phyloP scores from a whole-genome alignment of 2,113 vertebrate genomes.

The Ptychochromis oligacanthus region DNA sequence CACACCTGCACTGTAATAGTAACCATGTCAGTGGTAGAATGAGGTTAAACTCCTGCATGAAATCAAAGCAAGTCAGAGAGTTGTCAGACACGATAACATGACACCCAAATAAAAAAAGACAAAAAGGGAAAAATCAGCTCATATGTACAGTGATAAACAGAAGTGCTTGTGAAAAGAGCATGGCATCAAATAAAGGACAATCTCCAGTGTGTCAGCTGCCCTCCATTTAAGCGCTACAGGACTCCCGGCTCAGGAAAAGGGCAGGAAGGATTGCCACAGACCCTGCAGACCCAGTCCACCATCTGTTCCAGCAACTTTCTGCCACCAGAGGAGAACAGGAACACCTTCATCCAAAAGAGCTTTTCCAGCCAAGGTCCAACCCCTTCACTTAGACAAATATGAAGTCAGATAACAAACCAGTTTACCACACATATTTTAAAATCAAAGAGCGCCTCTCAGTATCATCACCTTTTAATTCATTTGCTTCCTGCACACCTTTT shows the following conservation, averaged over 20 bases:
- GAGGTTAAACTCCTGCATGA: too few relatives aligned
- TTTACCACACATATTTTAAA: neutral
- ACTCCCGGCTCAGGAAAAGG: constrained; percentile 6
- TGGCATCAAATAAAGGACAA: neutral
- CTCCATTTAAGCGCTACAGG: constrained; percentile 4
- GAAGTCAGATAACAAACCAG: neutral
- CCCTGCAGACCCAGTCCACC: constrained; percentile 13
- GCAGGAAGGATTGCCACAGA: constrained; percentile 17
- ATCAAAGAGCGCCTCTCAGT: fast-evolving
- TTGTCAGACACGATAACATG: neutral
- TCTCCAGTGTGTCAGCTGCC: constrained; percentile 5
- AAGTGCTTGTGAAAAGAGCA: neutral
- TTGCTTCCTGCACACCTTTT: neutral
- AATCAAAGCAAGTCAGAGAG: neutral
- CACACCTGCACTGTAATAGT: neutral
- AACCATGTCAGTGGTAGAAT: neutral
- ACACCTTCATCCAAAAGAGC: neutral
- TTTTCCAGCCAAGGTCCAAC: neutral
- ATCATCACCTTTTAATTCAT: neutral
- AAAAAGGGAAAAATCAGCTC: neutral
- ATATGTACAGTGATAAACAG: neutral
- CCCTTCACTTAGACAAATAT: neutral
- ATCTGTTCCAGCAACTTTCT: constrained; percentile 9
- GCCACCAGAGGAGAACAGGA: neutral
- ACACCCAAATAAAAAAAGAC: neutral